phyloP scores from a whole-genome alignment of 2,797 vertebrate genomes.

The Cossypha heuglini region DNA sequence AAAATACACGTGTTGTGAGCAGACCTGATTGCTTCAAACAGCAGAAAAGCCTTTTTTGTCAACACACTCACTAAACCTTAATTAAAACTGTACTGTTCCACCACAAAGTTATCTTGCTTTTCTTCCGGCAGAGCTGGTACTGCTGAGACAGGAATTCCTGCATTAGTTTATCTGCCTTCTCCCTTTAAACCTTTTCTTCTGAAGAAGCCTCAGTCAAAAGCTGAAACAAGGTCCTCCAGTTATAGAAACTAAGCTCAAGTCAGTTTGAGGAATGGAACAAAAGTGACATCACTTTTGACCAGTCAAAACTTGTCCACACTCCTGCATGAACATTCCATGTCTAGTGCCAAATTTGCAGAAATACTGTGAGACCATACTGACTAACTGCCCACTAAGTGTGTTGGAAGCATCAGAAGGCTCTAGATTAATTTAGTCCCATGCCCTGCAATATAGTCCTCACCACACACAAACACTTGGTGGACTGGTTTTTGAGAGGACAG shows the following conservation, averaged over 20 bases:
- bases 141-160: not conserved
- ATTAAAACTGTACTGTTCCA: not conserved
- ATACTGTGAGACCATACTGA: rapidly evolving
- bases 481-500: not conserved
- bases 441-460: not conserved
- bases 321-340: not conserved
- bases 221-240: not conserved
- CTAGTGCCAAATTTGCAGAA: not conserved
- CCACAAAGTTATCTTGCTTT: not conserved
- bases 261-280: not conserved
- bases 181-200: not conserved
- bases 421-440: not conserved
- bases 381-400: not conserved
- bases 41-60: not conserved
- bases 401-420: not conserved
- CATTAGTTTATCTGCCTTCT: not conserved
- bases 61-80: not conserved
- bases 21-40: not conserved
- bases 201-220: not conserved
- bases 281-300: not conserved
- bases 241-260: not conserved
- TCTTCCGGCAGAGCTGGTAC: not conserved
- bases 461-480: not conserved
- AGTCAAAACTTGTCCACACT: not conserved
- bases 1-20: not conserved